Percentiles rank a stretch among this genome's conserved stretches.
Conservation (phyloP, 2,113 vertebrate genomes). For the Hyaena hyaena region DNA sequence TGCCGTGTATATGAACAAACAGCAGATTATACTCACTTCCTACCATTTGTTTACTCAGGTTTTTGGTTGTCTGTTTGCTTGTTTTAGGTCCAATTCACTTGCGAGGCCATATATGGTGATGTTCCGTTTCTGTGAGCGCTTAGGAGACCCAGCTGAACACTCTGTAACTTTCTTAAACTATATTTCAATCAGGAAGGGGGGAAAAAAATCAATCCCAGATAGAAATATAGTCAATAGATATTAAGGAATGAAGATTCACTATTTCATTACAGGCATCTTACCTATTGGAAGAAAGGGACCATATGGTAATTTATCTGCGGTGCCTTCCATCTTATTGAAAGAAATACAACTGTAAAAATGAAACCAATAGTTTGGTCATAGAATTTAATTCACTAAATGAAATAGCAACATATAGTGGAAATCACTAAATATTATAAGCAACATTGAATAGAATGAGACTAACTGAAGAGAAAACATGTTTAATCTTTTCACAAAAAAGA, state of each 20-base stretch:
- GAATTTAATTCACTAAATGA: constrained; percentile 59
- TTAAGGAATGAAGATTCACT: background rate
- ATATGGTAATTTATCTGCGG: constrained; percentile 16
- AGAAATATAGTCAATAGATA: constrained; percentile 35
- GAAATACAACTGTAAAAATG: constrained; percentile 4
- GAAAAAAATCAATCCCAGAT: background rate
- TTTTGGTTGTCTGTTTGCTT: background rate
- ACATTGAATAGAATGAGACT: constrained; percentile 49
- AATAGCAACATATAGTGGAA: constrained; percentile 55
- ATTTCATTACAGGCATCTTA: constrained; percentile 5
- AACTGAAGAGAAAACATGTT: constrained; percentile 56
- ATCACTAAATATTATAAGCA: constrained; percentile 32
- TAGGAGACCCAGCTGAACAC: background rate
- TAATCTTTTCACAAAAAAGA: constrained; percentile 62
- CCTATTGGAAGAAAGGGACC: constrained; percentile 19
- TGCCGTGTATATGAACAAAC: background rate
- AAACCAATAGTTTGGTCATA: constrained; percentile 25
- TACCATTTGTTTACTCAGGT: background rate
- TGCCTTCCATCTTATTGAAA: constrained; percentile 35
- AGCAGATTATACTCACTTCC: background rate
- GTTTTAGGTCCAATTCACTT: background rate
- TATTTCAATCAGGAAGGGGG: constrained; percentile 8
- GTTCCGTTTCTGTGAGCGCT: background rate
- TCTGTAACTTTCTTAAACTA: background rate
- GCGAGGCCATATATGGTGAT: background rate